Base-by-base conservation (phyloP, 2,797 vertebrate genomes). In the Dermochelys coriacea region DNA sequence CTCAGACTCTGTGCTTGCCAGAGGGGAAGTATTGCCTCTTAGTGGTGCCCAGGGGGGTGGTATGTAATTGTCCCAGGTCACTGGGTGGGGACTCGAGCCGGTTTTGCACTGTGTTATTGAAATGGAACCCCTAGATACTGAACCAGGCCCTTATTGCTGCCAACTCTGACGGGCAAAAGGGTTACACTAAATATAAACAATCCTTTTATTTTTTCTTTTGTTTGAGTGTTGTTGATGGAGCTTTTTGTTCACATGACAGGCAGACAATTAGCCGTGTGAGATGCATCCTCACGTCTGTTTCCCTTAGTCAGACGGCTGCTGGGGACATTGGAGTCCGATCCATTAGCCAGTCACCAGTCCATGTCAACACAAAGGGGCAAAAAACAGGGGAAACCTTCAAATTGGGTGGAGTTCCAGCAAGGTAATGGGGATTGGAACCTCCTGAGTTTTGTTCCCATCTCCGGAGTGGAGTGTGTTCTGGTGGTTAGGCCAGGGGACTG, bases 171-270 rank as follows among this genome's bases (percentile, higher is more conserved):
- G 41, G 41, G 41, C 41, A 41, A 41, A 41, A 41, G 41, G 41
- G 41, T 41, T 41, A 41, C 41, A 41, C 41, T 96, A 98, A 97
- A 97, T 96, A 97, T 95, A 97, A 97, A 93, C 54, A 74, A 93
- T 87, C 84, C 85, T 95, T 97, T 95, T 87, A 59, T 94, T 95
- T 93, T 93, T 25, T 79, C 81, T 92, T 96, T 96, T 97, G 71
- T 97, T 95, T 94, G 91, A 95, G 81, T 52, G 59, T 86, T 94
- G 95, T 96, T 97, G 94, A 96, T 94, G 91, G 91, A 96, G 68
- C 81, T 95, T 96, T 97, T 96, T 96, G 93, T 97, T 97, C 94
- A 81, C 89, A 94, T 95, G 95, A 96, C 97, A 97, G 92, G 91
- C 93, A 97, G 91, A 88, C 85, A 94, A 97, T 97, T 96, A 97